Evolutionary conservation across 2,797 vertebrate genomes (phyloP).

Genomic region (Mastacembelus armatus): DNA sequence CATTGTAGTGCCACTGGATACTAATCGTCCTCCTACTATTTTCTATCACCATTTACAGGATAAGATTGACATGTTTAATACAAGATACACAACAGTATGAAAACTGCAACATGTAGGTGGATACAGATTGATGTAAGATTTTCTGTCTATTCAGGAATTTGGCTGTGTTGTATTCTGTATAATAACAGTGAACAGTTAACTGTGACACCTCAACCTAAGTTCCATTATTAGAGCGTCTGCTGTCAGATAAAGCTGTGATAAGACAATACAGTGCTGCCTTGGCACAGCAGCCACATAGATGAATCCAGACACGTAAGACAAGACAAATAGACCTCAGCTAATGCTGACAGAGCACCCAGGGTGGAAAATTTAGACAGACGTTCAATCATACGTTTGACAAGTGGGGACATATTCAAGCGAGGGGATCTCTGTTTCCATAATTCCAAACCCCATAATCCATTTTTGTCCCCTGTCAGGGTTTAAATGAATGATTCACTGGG

Average conservation of each 20-base stretch:
- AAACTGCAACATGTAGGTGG: slow-evolving; percentile 14
- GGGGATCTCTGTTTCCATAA: slow-evolving; percentile 75
- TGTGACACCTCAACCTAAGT: slow-evolving; percentile 66
- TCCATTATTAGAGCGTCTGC: slow-evolving; percentile 64
- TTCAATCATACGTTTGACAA: slow-evolving; percentile 76
- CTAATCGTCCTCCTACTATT: slow-evolving; percentile 72
- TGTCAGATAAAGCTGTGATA: slow-evolving; percentile 71
- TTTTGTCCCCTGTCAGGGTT: slow-evolving; percentile 56
- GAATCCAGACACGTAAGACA: slow-evolving; percentile 75
- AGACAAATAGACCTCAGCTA: slow-evolving; percentile 79
- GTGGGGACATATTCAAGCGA: slow-evolving; percentile 69
- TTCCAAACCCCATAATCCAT: slow-evolving; percentile 71
- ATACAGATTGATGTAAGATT: slow-evolving; percentile 44
- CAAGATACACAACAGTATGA: slow-evolving; percentile 21
- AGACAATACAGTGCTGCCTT: slow-evolving; percentile 66
- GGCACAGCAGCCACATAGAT: slow-evolving; percentile 57
- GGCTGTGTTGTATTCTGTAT: slow-evolving; percentile 19
- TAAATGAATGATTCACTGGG: slow-evolving; percentile 54
- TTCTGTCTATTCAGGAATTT: slow-evolving; percentile 53
- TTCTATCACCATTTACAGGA: slow-evolving; percentile 57
- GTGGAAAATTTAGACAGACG: slow-evolving; percentile 71
- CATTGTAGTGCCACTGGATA: slow-evolving; percentile 64
- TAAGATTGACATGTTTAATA: slow-evolving; percentile 64
- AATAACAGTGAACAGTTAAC: slow-evolving; percentile 57
- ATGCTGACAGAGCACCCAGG: slow-evolving; percentile 72